Percentiles rank a stretch among this genome's conserved stretches.
Evolutionary conservation across 1,140 invertebrate genomes (phyloP).

Genomic region (Drosophila asahinai): DNA sequence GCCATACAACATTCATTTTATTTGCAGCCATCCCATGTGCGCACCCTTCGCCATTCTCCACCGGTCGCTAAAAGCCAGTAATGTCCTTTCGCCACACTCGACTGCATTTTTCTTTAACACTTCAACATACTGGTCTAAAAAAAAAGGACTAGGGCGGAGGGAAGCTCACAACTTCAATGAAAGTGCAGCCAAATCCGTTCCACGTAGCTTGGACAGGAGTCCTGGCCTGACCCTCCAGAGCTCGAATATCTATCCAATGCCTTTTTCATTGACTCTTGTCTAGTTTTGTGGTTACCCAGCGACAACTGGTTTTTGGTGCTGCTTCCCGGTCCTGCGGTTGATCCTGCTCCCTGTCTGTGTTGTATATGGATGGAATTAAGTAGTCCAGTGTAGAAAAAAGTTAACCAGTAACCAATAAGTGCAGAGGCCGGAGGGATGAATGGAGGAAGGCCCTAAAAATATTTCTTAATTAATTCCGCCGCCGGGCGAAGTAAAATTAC

Average conservation of each 20-base stretch:
- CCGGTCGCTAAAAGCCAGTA: slow-evolving; percentile 80
- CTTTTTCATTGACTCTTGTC: slow-evolving; percentile 69
- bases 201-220: slow-evolving; percentile 38
- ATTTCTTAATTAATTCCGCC: slow-evolving; percentile 70
- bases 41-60: slow-evolving; percentile 19
- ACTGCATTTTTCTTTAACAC: slow-evolving; percentile 83
- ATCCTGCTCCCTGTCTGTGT: slow-evolving; percentile 7
- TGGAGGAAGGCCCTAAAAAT: slow-evolving; percentile 39
- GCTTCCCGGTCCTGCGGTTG: not conserved
- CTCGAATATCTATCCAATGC: slow-evolving; percentile 62
- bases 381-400: slow-evolving; percentile 60
- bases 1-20: slow-evolving; percentile 81
- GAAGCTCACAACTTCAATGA: slow-evolving; percentile 61
- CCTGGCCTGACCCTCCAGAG: slow-evolving; percentile 20
- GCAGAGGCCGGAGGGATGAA: not conserved
- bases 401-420: slow-evolving; percentile 59
- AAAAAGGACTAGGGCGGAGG: slow-evolving; percentile 41
- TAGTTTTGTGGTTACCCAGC: slow-evolving; percentile 72
- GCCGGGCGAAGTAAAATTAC: slow-evolving; percentile 9
- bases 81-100: slow-evolving; percentile 82
- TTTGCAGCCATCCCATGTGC: slow-evolving; percentile 65
- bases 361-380: slow-evolving; percentile 75
- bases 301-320: slow-evolving; percentile 68
- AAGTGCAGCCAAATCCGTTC: slow-evolving; percentile 70
- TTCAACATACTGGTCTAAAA: slow-evolving; percentile 73